phyloP scores from a whole-genome alignment of 2,888 invertebrate genomes.

The Troglohyphantes excavatus region DNA sequence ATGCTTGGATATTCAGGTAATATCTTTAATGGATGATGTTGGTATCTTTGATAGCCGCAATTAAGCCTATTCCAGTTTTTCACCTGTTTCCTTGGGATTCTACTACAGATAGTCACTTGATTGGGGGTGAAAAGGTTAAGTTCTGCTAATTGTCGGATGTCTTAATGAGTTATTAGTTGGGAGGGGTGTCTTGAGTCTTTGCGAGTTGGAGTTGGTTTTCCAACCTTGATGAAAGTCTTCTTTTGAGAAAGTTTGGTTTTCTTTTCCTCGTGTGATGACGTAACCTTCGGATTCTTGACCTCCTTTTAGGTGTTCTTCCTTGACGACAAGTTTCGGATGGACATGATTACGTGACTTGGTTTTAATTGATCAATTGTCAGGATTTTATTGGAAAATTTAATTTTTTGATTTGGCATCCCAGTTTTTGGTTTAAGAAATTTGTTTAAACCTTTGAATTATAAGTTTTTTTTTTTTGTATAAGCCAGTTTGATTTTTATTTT shows the following conservation, averaged over 20 bases:
- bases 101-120: constrained; percentile 12
- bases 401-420: no score
- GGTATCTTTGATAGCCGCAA: neutral
- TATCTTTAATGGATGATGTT: neutral
- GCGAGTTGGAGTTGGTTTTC: neutral
- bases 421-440: no score
- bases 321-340: constrained; percentile 41
- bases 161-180: constrained; percentile 42
- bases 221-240: neutral
- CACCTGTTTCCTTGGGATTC: constrained; percentile 11
- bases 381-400: constrained; percentile 9
- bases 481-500: no score
- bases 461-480: no score
- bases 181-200: constrained; percentile 12
- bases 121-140: constrained; percentile 31
- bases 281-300: constrained; percentile 17
- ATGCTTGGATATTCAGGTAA: neutral
- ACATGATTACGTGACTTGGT: constrained; percentile 26
- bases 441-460: no score
- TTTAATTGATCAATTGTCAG: constrained; percentile 7
- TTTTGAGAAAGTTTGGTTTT: constrained; percentile 8
- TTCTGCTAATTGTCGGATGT: constrained; percentile 35
- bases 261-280: neutral
- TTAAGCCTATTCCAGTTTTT: neutral
- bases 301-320: constrained; percentile 25